Conservation (phyloP, 2,888 invertebrate genomes). For the Sminthurinus aureus region DNA sequence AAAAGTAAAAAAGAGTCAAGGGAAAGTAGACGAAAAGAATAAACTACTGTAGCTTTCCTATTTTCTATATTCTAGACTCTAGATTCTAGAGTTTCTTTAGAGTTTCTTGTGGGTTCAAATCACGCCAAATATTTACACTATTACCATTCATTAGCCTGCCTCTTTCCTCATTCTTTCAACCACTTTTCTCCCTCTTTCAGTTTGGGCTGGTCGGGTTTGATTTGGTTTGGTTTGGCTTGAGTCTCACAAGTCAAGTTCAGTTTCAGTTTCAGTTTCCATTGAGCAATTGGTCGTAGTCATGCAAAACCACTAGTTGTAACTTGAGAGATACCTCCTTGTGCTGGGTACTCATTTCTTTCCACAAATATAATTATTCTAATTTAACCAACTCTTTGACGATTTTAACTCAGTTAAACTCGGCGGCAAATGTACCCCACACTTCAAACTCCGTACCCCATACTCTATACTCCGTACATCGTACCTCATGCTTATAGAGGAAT, state of each 20-base stretch:
- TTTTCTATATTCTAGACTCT: too few species aligned
- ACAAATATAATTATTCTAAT: constrained; percentile 40
- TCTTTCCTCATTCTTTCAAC: constrained; percentile 17
- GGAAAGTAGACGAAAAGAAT: not conserved
- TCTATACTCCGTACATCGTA: not conserved
- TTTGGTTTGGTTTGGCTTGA: too few species aligned
- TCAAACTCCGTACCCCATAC: too few species aligned
- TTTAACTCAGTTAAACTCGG: constrained; percentile 24
- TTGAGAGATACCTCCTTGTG: too few species aligned
- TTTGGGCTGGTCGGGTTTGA: too few species aligned
- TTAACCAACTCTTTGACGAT: constrained; percentile 37
- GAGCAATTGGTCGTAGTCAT: not conserved
- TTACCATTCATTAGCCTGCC: constrained; percentile 35
- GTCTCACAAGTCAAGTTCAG: too few species aligned
- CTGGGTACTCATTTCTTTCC: constrained; percentile 22
- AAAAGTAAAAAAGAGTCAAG: not conserved
- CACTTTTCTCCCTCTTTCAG: not conserved
- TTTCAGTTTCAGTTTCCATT: not conserved
- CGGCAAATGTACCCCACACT: constrained; percentile 9
- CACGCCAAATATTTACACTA: constrained; percentile 32
- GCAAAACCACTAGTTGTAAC: too few species aligned
- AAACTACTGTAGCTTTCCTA: too few species aligned
- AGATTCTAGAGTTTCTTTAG: not conserved
- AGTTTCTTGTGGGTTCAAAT: not conserved
- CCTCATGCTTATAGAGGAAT: too few species aligned